phyloP scores from a whole-genome alignment of 2,888 invertebrate genomes.

The Baronia brevicornis region DNA sequence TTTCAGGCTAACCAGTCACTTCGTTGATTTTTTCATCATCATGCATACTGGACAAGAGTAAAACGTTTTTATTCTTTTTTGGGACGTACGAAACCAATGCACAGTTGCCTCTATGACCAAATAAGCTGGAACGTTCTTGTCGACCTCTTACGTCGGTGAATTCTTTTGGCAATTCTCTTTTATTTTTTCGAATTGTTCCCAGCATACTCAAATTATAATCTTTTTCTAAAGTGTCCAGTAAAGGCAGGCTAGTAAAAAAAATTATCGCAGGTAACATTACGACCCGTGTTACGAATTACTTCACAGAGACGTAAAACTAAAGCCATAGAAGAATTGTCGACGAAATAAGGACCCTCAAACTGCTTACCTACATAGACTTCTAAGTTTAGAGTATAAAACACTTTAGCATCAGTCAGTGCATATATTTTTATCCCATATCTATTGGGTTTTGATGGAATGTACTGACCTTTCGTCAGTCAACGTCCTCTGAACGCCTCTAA shows the following conservation, averaged over 20 bases:
- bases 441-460: conserved; percentile 18
- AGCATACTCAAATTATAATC: conserved; percentile 7
- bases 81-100: conserved; percentile 19
- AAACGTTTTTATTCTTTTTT: conserved; percentile 18
- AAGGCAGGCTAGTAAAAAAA: conserved; percentile 8
- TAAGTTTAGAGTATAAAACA: conserved; percentile 16
- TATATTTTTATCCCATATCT: conserved; percentile 23
- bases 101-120: conserved; percentile 15
- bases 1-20: conserved; percentile 16
- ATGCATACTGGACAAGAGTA: conserved; percentile 18
- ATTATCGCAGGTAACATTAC: conserved; percentile 12
- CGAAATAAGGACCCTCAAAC: conserved; percentile 1
- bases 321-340: conserved; percentile 9
- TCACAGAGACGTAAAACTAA: conserved; percentile 8
- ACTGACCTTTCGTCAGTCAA: conserved; percentile 14
- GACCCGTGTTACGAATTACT: conserved; percentile 8
- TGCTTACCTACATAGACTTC: conserved; percentile 18
- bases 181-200: conserved; percentile 14
- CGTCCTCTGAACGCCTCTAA: conserved; percentile 18
- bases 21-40: conserved; percentile 16
- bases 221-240: conserved; percentile 2
- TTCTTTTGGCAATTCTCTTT: conserved; percentile 12
- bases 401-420: conserved; percentile 18
- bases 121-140: conserved; percentile 13
- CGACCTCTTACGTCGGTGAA: conserved; percentile 5